Base-by-base conservation (phyloP, 2,888 invertebrate genomes). In the Steromphala cineraria region DNA sequence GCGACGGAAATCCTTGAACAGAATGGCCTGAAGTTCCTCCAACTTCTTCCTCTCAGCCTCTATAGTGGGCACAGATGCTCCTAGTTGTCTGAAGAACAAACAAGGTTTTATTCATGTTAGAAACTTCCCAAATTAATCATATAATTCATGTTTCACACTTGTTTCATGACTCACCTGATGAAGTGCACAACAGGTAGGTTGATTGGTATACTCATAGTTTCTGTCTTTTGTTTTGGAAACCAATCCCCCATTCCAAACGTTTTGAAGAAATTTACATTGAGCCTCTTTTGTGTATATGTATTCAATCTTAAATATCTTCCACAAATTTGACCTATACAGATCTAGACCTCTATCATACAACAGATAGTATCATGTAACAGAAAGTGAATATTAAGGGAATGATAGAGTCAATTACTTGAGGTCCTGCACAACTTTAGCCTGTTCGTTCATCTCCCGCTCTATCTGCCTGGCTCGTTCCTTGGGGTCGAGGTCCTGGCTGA, bases 401-500 rank as follows among this genome's bases (percentile, higher is more conserved):
- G 1, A 10, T 7, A 56, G 13, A 56, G 17, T 13, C 7, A 84
- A 88, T 84, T 90, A 93, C 88, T 97, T 95, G 86, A 99, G 94
- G 93, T 98, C 98, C 92, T 97, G 98, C 83, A 99, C 98, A 80
- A 98, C 96, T 94, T 97, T 97, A 15, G 98, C 97, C 93, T 99
- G 98, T 93, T 99, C 98, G 91, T 97, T 98, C 98, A 99, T 98
- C 94, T 98, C 98, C 92, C 97, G 97, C 94, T 99, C 98, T 89
- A 98, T 97, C 84, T 98, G 95, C 91, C 97, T 96, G n/a, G 98
- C 97, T 19, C 98, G 95, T 91, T 93, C 93, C 84, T 94, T 94
- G 36, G 93, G 91, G 84, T 94, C 94, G 62, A 94, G 82, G 67
- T 86, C 90, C 0, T 92, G 88, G 85, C 94, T 93, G 81, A 90